phyloP scores from a whole-genome alignment of 1,140 invertebrate species.

The Scaptomyza graminum region DNA sequence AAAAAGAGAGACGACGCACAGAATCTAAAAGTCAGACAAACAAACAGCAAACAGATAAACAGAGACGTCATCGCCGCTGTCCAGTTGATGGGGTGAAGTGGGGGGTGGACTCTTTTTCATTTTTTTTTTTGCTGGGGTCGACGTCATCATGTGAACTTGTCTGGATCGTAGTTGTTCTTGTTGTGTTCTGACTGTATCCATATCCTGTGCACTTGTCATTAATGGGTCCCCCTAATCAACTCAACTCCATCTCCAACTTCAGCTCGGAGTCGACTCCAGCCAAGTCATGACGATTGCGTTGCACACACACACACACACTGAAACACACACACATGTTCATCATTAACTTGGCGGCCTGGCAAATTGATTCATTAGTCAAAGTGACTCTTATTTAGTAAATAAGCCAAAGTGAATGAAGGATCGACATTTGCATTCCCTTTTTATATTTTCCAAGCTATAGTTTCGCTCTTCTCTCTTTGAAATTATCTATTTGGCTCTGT shows the following conservation, averaged over 20 bases:
- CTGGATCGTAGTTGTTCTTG: slow-evolving; percentile 27
- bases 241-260: slow-evolving; percentile 1
- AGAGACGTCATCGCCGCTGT: slow-evolving; percentile 60
- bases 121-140: slow-evolving; percentile 20
- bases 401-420: slow-evolving; percentile 34
- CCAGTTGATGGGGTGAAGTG: neutral
- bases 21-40: slow-evolving; percentile 53
- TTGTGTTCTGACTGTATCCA: slow-evolving; percentile 59
- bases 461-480: neutral
- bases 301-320: slow-evolving; percentile 33
- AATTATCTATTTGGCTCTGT: neutral
- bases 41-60: slow-evolving; percentile 64
- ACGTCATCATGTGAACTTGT: slow-evolving; percentile 70
- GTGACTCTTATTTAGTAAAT: slow-evolving; percentile 76
- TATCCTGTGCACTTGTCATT: slow-evolving; percentile 77
- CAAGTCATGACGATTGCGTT: neutral
- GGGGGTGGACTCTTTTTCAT: neutral
- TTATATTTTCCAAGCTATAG: slow-evolving; percentile 13
- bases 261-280: slow-evolving; percentile 6
- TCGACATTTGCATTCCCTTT: slow-evolving; percentile 39
- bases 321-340: slow-evolving; percentile 61
- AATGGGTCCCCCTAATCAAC: slow-evolving; percentile 72
- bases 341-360: slow-evolving; percentile 60
- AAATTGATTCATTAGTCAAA: slow-evolving; percentile 83
- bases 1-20: slow-evolving; percentile 11